A percentile compares a stretch with the other conserved stretches of the same genome.
Conservation (phyloP, 2,113 vertebrate species). For the Hipposideros armiger region DNA sequence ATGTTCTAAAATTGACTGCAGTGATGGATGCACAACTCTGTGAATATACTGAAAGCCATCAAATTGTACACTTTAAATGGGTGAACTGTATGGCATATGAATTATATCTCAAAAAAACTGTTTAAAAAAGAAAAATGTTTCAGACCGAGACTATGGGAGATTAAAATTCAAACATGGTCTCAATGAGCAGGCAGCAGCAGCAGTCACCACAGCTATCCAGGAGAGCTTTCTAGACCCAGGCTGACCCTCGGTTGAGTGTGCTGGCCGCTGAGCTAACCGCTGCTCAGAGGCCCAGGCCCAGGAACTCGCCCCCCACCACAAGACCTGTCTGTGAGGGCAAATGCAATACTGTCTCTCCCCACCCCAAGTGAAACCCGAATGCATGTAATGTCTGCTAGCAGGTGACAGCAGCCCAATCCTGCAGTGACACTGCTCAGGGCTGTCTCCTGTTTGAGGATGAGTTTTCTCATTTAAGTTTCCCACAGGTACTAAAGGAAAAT, state of each 20-base stretch:
- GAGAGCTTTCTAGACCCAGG: background rate
- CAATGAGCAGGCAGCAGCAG: accelerated
- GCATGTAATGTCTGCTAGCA: too few species aligned
- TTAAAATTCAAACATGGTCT: background rate
- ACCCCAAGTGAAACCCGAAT: background rate
- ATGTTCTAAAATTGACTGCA: background rate
- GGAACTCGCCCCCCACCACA: background rate
- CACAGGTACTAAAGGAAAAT: background rate
- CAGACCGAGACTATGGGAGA: background rate
- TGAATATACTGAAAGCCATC: background rate
- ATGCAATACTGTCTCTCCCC: too few species aligned
- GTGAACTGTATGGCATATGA: background rate
- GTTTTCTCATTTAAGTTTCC: background rate
- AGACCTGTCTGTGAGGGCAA: background rate
- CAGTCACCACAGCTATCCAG: background rate
- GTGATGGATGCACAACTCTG: background rate
- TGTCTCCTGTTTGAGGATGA: background rate
- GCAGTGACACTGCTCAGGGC: background rate
- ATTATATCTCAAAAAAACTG: background rate
- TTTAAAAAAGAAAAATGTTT: background rate
- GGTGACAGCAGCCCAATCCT: accelerated
- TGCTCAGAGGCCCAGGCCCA: background rate
- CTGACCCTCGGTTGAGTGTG: background rate
- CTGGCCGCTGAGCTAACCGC: accelerated
- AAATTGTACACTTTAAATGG: accelerated